Base-by-base conservation (phyloP, 2,797 vertebrate species). In the Chaetodon trifasciatus region DNA sequence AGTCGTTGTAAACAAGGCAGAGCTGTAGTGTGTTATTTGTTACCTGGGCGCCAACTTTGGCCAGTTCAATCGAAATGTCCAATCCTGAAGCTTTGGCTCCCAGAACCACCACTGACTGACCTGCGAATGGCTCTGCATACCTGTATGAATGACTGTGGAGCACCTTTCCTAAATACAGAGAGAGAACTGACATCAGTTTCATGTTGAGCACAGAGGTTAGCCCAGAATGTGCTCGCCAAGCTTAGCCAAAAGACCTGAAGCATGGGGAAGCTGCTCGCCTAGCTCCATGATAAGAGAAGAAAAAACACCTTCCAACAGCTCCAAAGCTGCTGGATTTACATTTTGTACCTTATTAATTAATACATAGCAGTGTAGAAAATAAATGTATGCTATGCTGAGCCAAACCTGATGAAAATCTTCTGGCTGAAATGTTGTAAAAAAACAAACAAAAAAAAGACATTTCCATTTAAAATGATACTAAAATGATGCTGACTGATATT, bases 1-100 rank as follows among this genome's bases (percentile, higher is more conserved):
- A 16, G 2, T 2, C 7, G 19, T 28, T 24, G 16, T 13, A 50
- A 8, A 8, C 42, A 13, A 32, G 16, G 3, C 23, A 4, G 47
- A 63, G 47, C 46, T 15, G 46, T 28, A 1, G 61, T 1, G 21
- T 35, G 23, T 0, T 6, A n/a, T 24, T 47, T 1, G 17, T 72
- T 81, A 93, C 95, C 86, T 91, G 75, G 3, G 92, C 91, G 0
- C 91, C 89, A 37, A 76, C 91, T 24, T 64, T 13, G 3, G 87
- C 91, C 67, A 96, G 84, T 70, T 96, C 95, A 0, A 95, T 72
- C n/a, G 95, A 94, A 78, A 97, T 96, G 81, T 97, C 96, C 49
- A 96, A 10, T 1, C 95, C 96, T 1, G 96, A 97, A 8, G 95
- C 79, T 65, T 91, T 94, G 10, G 94, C 95, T 52, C 96, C 96